These are phyloP conservation scores for Camponotus fellah DNA, from an alignment of 2,888 invertebrate species.

Conservation along the genomic window DNA sequence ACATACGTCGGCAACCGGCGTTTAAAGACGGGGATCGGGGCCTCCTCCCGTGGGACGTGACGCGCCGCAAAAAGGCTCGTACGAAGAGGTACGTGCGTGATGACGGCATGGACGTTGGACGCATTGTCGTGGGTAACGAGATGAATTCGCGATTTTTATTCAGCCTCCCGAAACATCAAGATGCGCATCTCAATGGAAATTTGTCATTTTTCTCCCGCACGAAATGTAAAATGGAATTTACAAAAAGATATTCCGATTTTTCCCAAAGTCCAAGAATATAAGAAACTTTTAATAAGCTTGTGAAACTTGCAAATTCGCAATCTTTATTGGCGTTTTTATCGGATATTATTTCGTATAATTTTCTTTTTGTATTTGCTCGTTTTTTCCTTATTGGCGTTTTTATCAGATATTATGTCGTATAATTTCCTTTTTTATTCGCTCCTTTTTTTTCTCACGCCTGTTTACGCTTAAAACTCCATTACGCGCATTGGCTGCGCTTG, in stretches of 20 bases:
- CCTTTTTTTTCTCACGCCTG: neutral
- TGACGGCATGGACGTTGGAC: neutral
- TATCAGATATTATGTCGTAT: neutral
- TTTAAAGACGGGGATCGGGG: slow-evolving; percentile 30
- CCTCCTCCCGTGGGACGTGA: slow-evolving; percentile 1
- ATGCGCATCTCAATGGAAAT: neutral
- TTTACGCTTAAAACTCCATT: neutral
- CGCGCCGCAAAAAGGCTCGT: slow-evolving; percentile 11
- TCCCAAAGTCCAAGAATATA: neutral
- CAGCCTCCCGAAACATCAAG: neutral
- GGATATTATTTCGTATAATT: neutral
- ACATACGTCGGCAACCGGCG: slow-evolving; percentile 5
- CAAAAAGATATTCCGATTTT: neutral
- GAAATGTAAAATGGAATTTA: neutral
- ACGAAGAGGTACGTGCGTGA: slow-evolving; percentile 29
- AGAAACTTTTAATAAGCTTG: neutral
- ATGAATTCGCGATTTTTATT: neutral
- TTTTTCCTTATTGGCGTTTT: too few relatives aligned
- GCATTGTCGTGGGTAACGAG: slow-evolving; percentile 31
- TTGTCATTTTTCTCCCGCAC: neutral
- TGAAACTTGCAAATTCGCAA: neutral
- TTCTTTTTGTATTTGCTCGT: neutral
- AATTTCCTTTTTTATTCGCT: neutral
- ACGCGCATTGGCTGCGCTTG: neutral
- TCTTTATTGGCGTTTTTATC: neutral